Evolutionary conservation across 2,113 vertebrate species (phyloP).

Genomic region (Prietella phreatophila): DNA sequence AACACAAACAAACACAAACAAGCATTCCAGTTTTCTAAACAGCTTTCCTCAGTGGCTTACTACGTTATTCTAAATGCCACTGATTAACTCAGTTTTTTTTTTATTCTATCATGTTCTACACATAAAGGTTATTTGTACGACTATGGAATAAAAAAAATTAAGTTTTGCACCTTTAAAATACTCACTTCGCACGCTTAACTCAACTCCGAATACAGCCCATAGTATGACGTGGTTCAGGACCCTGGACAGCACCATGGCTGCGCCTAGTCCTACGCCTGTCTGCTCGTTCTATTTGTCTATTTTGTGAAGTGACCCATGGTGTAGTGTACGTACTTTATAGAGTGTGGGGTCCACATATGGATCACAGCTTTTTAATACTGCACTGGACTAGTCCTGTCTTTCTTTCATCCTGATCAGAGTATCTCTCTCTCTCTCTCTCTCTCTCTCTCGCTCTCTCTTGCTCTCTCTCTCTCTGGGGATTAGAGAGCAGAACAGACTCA

Average conservation of each 20-base stretch:
- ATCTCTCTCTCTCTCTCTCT: background rate
- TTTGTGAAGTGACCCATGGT: background rate
- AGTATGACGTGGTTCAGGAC: background rate
- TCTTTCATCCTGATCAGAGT: constrained; percentile 58
- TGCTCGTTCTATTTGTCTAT: background rate
- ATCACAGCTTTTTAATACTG: constrained; percentile 31
- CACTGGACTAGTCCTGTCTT: constrained; percentile 21
- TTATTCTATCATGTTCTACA: background rate
- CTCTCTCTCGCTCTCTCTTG: background rate
- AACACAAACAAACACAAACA: background rate
- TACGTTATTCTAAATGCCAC: background rate
- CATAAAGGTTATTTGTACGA: background rate
- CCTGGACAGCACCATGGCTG: constrained; percentile 8
- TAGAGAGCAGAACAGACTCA: constrained; percentile 60
- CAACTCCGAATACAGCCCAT: background rate
- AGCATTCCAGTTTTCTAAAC: background rate
- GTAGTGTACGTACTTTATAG: background rate
- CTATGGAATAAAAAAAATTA: background rate
- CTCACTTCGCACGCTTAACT: background rate
- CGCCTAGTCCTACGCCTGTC: background rate
- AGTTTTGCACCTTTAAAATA: background rate
- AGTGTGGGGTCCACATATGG: background rate
- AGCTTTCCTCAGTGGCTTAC: background rate
- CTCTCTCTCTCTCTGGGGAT: constrained; percentile 60
- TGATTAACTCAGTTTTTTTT: background rate